A percentile compares a stretch with the other conserved stretches of the same genome.
These are phyloP conservation scores for Leuciscus idus DNA, from an alignment of 2,113 vertebrate species.

Conservation along the genomic window DNA sequence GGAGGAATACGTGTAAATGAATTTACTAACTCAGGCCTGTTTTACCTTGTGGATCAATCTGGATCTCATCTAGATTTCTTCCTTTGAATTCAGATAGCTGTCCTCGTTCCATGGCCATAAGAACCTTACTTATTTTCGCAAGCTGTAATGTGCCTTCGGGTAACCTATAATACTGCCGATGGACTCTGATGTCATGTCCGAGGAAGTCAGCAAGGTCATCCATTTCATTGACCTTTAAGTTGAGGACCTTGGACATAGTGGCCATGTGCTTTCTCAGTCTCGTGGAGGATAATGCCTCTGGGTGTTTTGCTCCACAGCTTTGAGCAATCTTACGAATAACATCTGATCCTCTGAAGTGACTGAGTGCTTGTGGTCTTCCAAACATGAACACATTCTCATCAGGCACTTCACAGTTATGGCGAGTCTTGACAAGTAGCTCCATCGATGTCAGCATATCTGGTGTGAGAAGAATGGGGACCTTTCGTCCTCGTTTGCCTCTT, in stretches of 20 bases:
- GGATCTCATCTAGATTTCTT: constrained; percentile 47
- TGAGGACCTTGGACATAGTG: not conserved
- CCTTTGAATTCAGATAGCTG: constrained; percentile 33
- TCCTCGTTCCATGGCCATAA: constrained; percentile 15
- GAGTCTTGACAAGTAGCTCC: not conserved
- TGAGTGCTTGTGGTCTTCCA: constrained; percentile 36
- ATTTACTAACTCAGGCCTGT: not conserved
- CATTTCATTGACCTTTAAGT: too few species aligned
- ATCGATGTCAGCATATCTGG: not conserved
- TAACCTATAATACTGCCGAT: too few species aligned
- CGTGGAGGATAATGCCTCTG: not conserved
- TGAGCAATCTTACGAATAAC: constrained; percentile 32
- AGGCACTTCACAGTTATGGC: constrained; percentile 19
- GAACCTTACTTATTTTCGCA: too few species aligned
- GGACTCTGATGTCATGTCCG: too few species aligned
- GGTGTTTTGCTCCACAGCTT: constrained; percentile 33
- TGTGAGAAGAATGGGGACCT: constrained; percentile 54
- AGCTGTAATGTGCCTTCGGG: too few species aligned
- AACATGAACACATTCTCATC: constrained; percentile 48
- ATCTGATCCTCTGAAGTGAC: constrained; percentile 47
- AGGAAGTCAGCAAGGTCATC: too few species aligned
- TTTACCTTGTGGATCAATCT: constrained; percentile 47
- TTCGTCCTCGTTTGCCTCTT: constrained; percentile 40
- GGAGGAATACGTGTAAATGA: not conserved
- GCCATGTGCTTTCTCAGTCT: constrained; percentile 1